Conservation (phyloP, 2,888 invertebrate genomes). For the Brachyptera risi region DNA sequence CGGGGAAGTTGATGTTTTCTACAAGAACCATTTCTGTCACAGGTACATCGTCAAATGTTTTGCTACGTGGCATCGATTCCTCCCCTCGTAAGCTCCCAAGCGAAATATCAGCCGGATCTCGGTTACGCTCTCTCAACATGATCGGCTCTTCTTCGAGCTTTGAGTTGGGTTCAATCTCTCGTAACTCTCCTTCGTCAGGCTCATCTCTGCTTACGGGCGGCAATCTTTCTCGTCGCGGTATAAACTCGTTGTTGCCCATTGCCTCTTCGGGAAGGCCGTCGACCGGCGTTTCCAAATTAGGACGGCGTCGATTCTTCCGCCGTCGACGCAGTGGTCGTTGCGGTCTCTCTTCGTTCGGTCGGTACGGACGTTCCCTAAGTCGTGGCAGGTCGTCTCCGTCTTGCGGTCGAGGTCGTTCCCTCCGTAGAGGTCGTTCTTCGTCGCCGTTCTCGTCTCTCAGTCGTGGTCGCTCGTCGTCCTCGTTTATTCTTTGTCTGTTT, state of each 20-base stretch:
- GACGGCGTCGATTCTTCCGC: slow-evolving; percentile 12
- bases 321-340: slow-evolving; percentile 24
- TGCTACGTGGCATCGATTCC: neutral
- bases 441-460: neutral
- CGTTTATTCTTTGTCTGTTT: neutral
- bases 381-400: neutral
- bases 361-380: slow-evolving; percentile 13
- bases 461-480: slow-evolving; percentile 11
- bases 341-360: slow-evolving; percentile 21
- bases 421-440: neutral
- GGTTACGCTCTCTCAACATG: slow-evolving; percentile 14
- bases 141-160: slow-evolving; percentile 31
- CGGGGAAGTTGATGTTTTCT: neutral
- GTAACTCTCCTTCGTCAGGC: no score
- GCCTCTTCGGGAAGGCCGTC: slow-evolving; percentile 16
- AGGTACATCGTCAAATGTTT: neutral
- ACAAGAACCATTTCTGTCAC: neutral
- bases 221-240: neutral
- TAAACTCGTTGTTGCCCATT: slow-evolving; percentile 18
- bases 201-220: neutral
- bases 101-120: neutral
- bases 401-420: neutral
- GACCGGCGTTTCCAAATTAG: slow-evolving; percentile 9
- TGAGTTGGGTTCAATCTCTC: neutral
- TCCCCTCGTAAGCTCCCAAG: slow-evolving; percentile 9